These are phyloP conservation scores for Spilarctia lutea DNA, from an alignment of 2,888 invertebrate species.

Conservation along the genomic window DNA sequence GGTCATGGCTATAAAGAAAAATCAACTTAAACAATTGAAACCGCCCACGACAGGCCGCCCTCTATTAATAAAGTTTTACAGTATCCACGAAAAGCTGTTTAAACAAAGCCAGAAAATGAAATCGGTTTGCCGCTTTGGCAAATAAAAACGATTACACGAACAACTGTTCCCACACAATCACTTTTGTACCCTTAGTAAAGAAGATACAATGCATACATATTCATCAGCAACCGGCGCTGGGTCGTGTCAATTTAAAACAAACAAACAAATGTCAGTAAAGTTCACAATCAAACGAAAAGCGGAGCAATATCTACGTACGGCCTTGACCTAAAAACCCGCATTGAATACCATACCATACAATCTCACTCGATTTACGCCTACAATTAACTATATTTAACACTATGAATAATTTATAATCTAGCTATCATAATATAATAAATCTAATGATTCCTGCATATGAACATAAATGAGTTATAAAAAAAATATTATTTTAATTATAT, in stretches of 20 bases:
- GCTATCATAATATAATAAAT: no score
- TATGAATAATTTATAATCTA: not conserved
- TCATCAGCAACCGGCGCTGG: conserved; percentile 35
- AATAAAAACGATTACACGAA: conserved; percentile 21
- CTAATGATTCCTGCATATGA: not conserved
- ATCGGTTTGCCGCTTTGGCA: conserved; percentile 2
- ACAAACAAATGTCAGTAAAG: conserved; percentile 56
- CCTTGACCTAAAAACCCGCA: conserved; percentile 64
- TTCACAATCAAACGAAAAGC: conserved; percentile 63
- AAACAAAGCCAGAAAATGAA: conserved; percentile 20
- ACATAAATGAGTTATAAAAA: not conserved
- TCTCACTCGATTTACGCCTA: conserved; percentile 45
- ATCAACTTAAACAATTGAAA: conserved; percentile 23
- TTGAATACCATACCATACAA: conserved; percentile 38
- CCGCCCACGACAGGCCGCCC: conserved; percentile 18
- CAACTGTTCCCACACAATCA: conserved; percentile 29
- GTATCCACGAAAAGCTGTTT: conserved; percentile 22
- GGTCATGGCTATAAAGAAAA: conserved; percentile 21
- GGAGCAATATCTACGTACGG: conserved; percentile 43
- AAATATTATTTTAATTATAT: no score
- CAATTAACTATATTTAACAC: conserved; percentile 10
- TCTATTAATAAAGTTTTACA: conserved; percentile 24
- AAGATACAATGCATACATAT: conserved; percentile 43
- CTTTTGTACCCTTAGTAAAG: conserved; percentile 28
- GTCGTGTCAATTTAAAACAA: conserved; percentile 55